phyloP scores from a whole-genome alignment of 2,888 invertebrate genomes.

The Ommatoiulus sabulosus region DNA sequence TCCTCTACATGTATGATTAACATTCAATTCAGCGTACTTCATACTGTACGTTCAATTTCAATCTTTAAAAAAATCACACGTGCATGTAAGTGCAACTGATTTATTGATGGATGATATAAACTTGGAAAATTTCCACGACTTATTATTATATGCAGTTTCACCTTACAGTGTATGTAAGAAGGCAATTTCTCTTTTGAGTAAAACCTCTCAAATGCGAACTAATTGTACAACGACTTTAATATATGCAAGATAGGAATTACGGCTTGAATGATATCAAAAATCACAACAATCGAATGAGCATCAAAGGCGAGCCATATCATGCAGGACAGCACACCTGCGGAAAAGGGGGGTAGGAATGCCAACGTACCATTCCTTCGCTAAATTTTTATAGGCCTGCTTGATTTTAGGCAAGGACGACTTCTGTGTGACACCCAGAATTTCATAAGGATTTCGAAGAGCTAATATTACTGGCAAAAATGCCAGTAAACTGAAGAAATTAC shows the following conservation, averaged over 20 bases:
- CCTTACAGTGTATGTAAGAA: too few relatives aligned
- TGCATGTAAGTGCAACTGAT: too few relatives aligned
- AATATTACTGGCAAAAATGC: slow-evolving; percentile 48
- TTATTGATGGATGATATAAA: too few relatives aligned
- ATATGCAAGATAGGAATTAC: not conserved
- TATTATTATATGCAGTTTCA: too few relatives aligned
- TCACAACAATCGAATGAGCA: not conserved
- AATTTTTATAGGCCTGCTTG: slow-evolving; percentile 86
- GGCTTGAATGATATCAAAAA: not conserved
- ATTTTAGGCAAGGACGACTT: slow-evolving; percentile 84
- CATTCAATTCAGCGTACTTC: too few relatives aligned
- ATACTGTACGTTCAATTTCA: too few relatives aligned
- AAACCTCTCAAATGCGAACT: not conserved
- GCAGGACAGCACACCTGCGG: slow-evolving; percentile 3
- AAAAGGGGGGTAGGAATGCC: not conserved
- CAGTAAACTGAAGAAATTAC: slow-evolving; percentile 26
- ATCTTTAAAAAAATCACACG: too few relatives aligned
- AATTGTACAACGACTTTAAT: not conserved
- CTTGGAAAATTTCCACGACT: too few relatives aligned
- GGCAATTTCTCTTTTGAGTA: not conserved
- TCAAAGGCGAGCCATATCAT: not conserved
- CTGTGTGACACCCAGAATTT: slow-evolving; percentile 81
- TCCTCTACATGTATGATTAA: too few relatives aligned
- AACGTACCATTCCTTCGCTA: slow-evolving; percentile 88
- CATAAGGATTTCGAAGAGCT: slow-evolving; percentile 76